These are phyloP conservation scores for Trisateles emortualis DNA, from an alignment of 2,888 invertebrate species.

Conservation along the genomic window DNA sequence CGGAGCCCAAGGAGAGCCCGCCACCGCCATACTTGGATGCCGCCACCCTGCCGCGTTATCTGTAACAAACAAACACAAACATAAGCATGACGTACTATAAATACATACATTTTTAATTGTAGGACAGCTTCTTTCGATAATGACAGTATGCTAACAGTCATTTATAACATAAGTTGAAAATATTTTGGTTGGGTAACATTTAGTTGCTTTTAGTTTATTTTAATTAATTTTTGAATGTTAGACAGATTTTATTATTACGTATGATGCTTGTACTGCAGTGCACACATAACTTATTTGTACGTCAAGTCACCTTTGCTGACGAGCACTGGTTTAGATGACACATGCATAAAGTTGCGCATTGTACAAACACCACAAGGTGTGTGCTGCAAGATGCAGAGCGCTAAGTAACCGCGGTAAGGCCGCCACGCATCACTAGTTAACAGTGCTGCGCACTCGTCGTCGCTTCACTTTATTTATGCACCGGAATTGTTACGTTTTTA, in stretches of 20 bases:
- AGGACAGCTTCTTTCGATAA: not conserved
- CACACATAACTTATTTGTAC: too few relatives aligned
- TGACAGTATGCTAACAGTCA: too few relatives aligned
- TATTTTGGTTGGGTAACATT: too few relatives aligned
- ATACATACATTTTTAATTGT: constrained; percentile 34
- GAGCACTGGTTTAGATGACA: too few relatives aligned
- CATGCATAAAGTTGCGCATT: not conserved
- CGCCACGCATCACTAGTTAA: constrained; percentile 69
- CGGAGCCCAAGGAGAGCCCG: constrained; percentile 78
- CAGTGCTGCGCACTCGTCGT: constrained; percentile 58
- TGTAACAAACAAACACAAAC: constrained; percentile 60
- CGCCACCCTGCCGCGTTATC: constrained; percentile 83
- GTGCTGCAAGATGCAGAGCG: constrained; percentile 45
- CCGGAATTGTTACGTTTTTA: constrained; percentile 22
- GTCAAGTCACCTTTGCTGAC: too few relatives aligned
- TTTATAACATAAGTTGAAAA: too few relatives aligned
- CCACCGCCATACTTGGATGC: constrained; percentile 84
- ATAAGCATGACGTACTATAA: constrained; percentile 24
- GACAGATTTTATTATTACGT: too few relatives aligned
- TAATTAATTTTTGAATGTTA: too few relatives aligned
- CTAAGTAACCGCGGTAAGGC: constrained; percentile 44
- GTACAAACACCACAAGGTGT: not conserved
- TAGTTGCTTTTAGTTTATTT: too few relatives aligned
- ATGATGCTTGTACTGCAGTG: too few relatives aligned
- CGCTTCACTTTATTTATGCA: constrained; percentile 38